Conservation (phyloP, 2,888 invertebrate species). For the Apotomis betuletana region DNA sequence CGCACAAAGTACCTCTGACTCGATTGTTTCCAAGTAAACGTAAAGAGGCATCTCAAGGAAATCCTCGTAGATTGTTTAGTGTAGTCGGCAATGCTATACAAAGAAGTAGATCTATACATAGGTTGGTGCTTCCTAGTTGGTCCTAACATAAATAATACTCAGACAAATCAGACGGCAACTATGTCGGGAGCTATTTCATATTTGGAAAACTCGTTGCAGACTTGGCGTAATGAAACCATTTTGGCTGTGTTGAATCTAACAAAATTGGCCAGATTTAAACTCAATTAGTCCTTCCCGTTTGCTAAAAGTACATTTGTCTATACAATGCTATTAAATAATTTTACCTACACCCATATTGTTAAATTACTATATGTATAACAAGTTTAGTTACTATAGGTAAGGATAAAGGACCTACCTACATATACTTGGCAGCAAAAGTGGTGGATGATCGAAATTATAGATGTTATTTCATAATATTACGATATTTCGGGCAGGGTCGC, state of each 20-base stretch:
- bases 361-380: too few relatives aligned
- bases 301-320: background rate
- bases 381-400: too few relatives aligned
- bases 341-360: too few relatives aligned
- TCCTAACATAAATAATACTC: constrained; percentile 25
- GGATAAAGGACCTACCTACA: too few relatives aligned
- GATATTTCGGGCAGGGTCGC: too few relatives aligned
- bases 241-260: background rate
- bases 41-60: constrained; percentile 20
- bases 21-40: constrained; percentile 31
- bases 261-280: background rate
- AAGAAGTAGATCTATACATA: constrained; percentile 3
- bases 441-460: too few relatives aligned
- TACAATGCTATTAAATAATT: background rate
- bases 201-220: constrained; percentile 11
- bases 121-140: constrained; percentile 10
- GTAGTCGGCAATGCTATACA: constrained; percentile 2
- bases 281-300: background rate
- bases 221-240: constrained; percentile 17
- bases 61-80: constrained; percentile 32
- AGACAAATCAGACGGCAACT: constrained; percentile 14
- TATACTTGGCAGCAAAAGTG: too few relatives aligned
- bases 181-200: constrained; percentile 12
- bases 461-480: too few relatives aligned
- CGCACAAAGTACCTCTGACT: constrained; percentile 7